phyloP scores from a whole-genome alignment of 1,140 invertebrate genomes.

The Drosophila fuyamai region DNA sequence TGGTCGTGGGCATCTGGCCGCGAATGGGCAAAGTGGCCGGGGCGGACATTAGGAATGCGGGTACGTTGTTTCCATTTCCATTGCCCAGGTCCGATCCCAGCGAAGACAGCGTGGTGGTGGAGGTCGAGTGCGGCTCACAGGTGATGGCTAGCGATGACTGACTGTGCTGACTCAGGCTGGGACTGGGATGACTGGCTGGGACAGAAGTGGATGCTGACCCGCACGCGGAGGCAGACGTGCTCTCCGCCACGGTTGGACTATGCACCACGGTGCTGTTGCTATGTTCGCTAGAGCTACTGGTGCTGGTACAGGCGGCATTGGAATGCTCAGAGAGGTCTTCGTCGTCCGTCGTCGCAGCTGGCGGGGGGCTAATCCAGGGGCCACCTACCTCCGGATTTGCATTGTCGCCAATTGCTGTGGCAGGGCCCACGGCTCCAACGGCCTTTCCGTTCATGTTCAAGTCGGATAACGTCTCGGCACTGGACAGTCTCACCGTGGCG shows the following conservation, averaged over 20 bases:
- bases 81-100: conserved; percentile 44
- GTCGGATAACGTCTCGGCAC: conserved; percentile 51
- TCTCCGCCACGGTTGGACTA: conserved; percentile 61
- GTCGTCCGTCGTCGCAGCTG: conserved; percentile 38
- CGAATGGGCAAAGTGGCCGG: conserved; percentile 74
- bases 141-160: conserved; percentile 30
- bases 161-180: conserved; percentile 47
- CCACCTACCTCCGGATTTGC: conserved; percentile 52
- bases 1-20: conserved; percentile 34
- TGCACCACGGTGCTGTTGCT: conserved; percentile 82
- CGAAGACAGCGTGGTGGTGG: conserved; percentile 57
- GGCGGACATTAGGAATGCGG: conserved; percentile 67
- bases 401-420: conserved; percentile 45
- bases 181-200: conserved; percentile 51
- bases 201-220: background rate
- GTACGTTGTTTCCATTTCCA: conserved; percentile 55
- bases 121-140: conserved; percentile 42
- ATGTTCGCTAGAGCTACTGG: conserved; percentile 79
- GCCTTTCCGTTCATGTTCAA: conserved; percentile 77
- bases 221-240: conserved; percentile 12
- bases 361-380: conserved; percentile 22
- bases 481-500: conserved; percentile 57
- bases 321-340: conserved; percentile 79
- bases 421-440: background rate
- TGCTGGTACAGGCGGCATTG: conserved; percentile 74